Conservation (phyloP, 2,797 vertebrate species). For the Agapornis canus region DNA sequence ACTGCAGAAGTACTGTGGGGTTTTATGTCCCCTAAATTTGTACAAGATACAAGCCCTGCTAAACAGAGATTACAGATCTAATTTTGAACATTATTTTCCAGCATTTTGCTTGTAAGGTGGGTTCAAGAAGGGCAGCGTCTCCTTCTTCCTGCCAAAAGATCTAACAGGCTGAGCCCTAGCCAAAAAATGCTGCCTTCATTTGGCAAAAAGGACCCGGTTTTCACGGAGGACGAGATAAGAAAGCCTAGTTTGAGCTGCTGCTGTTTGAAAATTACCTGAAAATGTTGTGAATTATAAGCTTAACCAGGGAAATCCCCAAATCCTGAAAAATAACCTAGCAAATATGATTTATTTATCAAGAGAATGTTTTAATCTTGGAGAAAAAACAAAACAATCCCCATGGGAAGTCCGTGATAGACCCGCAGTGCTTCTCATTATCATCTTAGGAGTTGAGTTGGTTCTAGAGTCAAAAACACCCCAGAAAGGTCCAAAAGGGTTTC, state of each 20-base stretch:
- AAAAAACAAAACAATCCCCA: not conserved
- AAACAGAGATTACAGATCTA: not conserved
- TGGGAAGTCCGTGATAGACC: not conserved
- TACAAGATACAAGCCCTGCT: not conserved
- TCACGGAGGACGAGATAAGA: not conserved
- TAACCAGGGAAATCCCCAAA: not conserved
- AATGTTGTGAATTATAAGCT: not conserved
- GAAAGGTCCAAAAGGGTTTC: not conserved
- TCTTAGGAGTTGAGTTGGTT: not conserved
- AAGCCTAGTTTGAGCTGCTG: not conserved
- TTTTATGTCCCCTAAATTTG: not conserved
- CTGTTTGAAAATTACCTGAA: not conserved
- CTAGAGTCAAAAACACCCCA: not conserved
- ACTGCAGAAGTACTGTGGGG: not conserved
- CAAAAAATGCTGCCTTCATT: not conserved
- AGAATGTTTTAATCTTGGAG: not conserved
- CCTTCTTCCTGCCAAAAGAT: not conserved
- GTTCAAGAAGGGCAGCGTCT: not conserved
- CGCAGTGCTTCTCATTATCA: not conserved
- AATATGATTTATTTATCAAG: not conserved
- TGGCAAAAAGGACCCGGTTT: not conserved
- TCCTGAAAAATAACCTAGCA: not conserved
- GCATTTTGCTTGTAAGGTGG: not conserved
- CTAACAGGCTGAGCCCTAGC: not conserved
- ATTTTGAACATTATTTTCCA: not conserved